Base-by-base conservation (phyloP, 2,113 vertebrate species). In the Entosphenus tridentatus region DNA sequence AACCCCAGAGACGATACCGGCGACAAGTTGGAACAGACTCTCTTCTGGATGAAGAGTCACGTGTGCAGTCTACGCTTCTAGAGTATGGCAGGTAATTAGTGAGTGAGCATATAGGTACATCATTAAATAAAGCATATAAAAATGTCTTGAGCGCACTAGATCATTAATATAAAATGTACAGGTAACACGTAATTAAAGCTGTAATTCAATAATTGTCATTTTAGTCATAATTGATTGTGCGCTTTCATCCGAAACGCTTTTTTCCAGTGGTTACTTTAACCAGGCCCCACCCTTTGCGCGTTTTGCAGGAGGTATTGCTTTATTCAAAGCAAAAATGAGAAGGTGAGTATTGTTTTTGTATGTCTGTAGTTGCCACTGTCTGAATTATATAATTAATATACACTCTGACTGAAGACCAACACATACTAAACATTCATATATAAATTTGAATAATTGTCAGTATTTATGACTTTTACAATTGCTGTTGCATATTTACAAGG, bases 1-100 rank as follows among this genome's bases (percentile, higher is more conserved):
- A 89, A 75, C 93, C 93, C 3, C 85, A 83, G 75, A 86, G 93
- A 72, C 89, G 84, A 73, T 97, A 96, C 55, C 84, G 80, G 74
- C 80, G 90, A 69, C 89, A 88, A 70, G 79, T 70, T 21, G 85
- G 83, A 67, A 85, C 88, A n/a, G 86, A 80, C 55, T 81, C 83
- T 55, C 78, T 93, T 70, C 74, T 81, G 1, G 91, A 96, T 21
- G 91, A 96, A 73, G 90, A 93, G 71, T 95, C 88, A n/a, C 84
- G 85, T 67, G 82, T 97, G 75, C 90, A 92, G 68, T 84, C 88
- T 68, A 96, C 93, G 0, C 81, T 97, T 71, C 69, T 97, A 77
- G 93, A 97, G 73, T 97, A 92, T 3, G 91, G 91, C 78, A 88
- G 90, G 90, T 89, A 77, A 74, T 58, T 14, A 59, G 62, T 70